Conservation (phyloP, 35 echinoderm and acorn worm species). For the Amphiura filiformis region DNA sequence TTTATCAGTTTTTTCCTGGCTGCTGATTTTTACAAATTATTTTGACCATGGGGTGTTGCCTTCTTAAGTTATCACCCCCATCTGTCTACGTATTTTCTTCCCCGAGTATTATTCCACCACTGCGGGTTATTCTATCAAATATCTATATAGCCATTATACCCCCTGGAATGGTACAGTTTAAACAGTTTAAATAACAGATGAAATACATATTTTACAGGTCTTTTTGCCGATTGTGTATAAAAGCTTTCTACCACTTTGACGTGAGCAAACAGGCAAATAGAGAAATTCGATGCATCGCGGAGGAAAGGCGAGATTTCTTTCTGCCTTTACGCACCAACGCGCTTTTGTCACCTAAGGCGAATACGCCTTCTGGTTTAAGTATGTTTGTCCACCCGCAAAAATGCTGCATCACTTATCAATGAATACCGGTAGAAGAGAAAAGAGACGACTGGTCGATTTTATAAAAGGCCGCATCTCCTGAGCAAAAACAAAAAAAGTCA, state of each 20-base stretch:
- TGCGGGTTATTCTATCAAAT: not conserved
- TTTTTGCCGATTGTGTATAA: not conserved
- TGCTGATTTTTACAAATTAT: not conserved
- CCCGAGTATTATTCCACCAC: not conserved
- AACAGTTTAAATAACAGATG: conserved; percentile 1
- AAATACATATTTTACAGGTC: conserved; percentile 12
- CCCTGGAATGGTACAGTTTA: not conserved
- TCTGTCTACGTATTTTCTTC: not conserved
- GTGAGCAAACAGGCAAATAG: not conserved
- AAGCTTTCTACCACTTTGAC: not conserved
- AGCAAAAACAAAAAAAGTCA: not conserved
- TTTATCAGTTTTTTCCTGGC: not conserved
- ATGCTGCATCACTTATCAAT: not conserved
- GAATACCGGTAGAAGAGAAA: not conserved
- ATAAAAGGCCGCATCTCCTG: not conserved
- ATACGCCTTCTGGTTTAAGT: conserved; percentile 6
- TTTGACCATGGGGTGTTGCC: not conserved
- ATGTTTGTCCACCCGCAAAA: conserved; percentile 7
- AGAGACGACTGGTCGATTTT: not conserved
- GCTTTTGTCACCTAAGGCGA: not conserved
- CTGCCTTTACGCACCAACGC: not conserved
- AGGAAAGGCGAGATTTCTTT: not conserved
- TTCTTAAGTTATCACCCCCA: not conserved
- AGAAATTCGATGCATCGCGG: not conserved
- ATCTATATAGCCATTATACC: too few relatives aligned